Evolutionary conservation across 2,888 invertebrate species (phyloP), one percentile per base, ranked within the genome.

Genomic region (Lasioglossum malachurum): DNA sequence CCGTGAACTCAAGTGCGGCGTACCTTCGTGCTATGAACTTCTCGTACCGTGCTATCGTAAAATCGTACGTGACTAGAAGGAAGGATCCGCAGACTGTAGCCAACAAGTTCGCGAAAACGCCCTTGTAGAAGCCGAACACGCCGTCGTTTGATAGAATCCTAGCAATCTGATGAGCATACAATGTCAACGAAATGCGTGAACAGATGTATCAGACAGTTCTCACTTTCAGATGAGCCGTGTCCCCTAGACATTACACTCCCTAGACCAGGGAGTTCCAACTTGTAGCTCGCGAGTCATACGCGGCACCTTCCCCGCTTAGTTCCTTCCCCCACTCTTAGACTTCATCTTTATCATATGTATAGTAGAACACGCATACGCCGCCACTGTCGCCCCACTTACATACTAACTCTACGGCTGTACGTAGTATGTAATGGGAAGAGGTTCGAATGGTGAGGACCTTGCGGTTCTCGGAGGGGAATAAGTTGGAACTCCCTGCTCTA

Each of bases 101-200:
- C n/a, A 87, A 44, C 5, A 86, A 19, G 23, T 86, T 87, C n/a
- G 87, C 74, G 12, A 77, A n/a, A 7, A 86, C 8, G 10, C 87
- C 87, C 75, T 31, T 87, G 53, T 87, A 87, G 38, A 87, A 79
- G 2, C 87, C 87, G 16, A 69, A 0, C 1, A 53, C 14, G 1
- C 87, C 87, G 10, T 87, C 86, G 38, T 35, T 82, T 8, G 19
- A 7, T 19, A 79, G 14, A 23, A 87, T 86, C 67, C 19, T 79
- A 69, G 2, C 10, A 8, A 84, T 35, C 84, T 84, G 44, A 64
- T 10, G 16, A 7, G 8, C 14, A 72, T 8, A 73, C 27, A 75
- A 60, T 57, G 57, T 57, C n/a, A 57, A 57, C n/a, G 57, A 57
- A 57, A 57, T n/a, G 4, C n/a, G n/a, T 57, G n/a, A 57, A 57